Evolutionary conservation across 2,888 invertebrate genomes (phyloP).

Genomic region (Thymelicus lineola): DNA sequence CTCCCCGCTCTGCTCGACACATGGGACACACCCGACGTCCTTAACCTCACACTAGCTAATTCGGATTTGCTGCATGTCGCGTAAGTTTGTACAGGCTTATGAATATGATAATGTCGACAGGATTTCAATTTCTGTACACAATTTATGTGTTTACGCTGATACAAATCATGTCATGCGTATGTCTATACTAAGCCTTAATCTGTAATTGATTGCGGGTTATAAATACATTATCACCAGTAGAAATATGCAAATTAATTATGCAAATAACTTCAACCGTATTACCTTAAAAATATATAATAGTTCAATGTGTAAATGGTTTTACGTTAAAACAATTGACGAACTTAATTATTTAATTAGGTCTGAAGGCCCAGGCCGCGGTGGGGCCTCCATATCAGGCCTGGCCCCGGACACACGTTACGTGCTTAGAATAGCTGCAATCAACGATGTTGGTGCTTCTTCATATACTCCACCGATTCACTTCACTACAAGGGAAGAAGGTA

Average conservation of each 20-base stretch:
- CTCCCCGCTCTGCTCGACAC: conserved; percentile 69
- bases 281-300: neutral
- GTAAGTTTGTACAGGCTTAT: conserved; percentile 64
- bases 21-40: conserved; percentile 74
- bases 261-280: neutral
- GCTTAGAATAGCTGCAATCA: conserved; percentile 92
- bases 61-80: conserved; percentile 76
- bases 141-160: conserved; percentile 30
- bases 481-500: conserved; percentile 94
- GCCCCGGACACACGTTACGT: conserved; percentile 93
- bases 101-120: conserved; percentile 54
- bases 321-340: neutral
- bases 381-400: conserved; percentile 85
- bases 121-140: conserved; percentile 47
- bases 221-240: conserved; percentile 17
- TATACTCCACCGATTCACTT: conserved; percentile 91
- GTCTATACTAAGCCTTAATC: conserved; percentile 14
- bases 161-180: conserved; percentile 22
- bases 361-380: conserved; percentile 76
- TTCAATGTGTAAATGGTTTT: neutral
- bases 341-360: conserved; percentile 55
- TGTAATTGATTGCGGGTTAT: conserved; percentile 34
- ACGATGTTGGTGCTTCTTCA: conserved; percentile 92
- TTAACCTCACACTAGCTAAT: conserved; percentile 74
- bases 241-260: conserved; percentile 16